Evolutionary conservation across 2,113 vertebrate genomes (phyloP).

Genomic region (Sisor rabdophorus): DNA sequence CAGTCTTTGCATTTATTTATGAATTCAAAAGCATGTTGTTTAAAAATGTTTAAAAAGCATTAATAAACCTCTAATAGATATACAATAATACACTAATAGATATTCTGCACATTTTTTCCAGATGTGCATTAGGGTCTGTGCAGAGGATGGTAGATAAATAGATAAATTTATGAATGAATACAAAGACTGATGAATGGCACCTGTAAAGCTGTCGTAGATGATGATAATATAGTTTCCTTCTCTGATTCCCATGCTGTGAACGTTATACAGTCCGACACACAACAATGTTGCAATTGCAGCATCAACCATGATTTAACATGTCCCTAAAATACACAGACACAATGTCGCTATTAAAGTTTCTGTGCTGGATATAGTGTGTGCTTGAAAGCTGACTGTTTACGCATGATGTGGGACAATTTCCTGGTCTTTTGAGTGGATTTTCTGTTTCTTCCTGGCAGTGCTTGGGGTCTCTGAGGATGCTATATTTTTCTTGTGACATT

Average conservation of each 20-base stretch:
- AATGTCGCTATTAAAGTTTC: not conserved
- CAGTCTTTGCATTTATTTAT: not conserved
- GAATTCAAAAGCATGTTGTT: not conserved
- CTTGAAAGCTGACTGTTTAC: too few relatives aligned
- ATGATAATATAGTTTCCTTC: constrained; percentile 86
- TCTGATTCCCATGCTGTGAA: constrained; percentile 94
- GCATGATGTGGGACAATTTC: too few relatives aligned
- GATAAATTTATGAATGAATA: not conserved
- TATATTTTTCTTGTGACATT: not conserved
- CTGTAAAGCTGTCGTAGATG: constrained; percentile 79
- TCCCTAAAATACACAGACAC: constrained; percentile 70
- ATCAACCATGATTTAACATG: constrained; percentile 83
- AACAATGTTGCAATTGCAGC: constrained; percentile 86
- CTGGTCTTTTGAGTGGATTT: not conserved
- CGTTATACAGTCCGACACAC: constrained; percentile 83
- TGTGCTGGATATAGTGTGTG: too few relatives aligned
- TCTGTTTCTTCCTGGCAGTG: not conserved
- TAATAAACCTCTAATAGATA: too few relatives aligned
- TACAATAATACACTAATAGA: not conserved
- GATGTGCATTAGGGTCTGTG: constrained; percentile 79
- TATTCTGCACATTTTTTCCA: constrained; percentile 77
- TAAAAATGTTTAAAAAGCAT: too few relatives aligned
- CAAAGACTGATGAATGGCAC: constrained; percentile 61
- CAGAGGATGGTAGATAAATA: constrained; percentile 47
- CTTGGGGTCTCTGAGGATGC: not conserved